Evolutionary conservation across 2,797 vertebrate species (phyloP), one percentile per base, ranked within the genome.

Genomic region (Lacerta agilis): DNA sequence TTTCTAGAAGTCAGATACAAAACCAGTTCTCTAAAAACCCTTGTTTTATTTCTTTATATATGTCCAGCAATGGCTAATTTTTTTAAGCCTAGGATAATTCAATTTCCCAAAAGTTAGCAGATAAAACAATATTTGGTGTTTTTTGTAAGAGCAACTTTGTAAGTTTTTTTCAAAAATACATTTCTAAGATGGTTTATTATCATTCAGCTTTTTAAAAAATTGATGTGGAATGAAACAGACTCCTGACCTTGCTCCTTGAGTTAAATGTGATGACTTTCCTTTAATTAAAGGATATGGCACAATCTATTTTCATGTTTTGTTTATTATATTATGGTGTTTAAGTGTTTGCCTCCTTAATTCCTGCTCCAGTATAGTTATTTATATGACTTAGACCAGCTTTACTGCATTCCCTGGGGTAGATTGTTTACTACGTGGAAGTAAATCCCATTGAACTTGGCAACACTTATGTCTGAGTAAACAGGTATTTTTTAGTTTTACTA

Each of bases 401-500:
- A 91, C 92, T 95, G 90, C 89, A 91, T 95, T 96, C 95, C 91
- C 94, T 83, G 86, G 95, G 94, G 96, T 94, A 38, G 27, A 82
- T 43, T 20, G 27, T 20, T 15, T 17, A 25, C 64, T 77, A 77
- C 73, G 33, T 33, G 38, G 10, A 43, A 13, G 33, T 79, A 38
- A 79, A 38, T 38, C 8, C 49, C 11, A 33, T 2, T 43, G 75
- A 43, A n/a, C 20, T 64, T 64, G 61, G n/a, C 33, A 4, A 20
- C 33, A 80, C 4, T 61, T 64, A 33, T 23, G 49, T 69, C 36
- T 77, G 27, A 15, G 61, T 67, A 67, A 10, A 36, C n/a, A 49
- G n/a, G 45, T 13, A 64, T n/a, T 73, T n/a, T 95, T 94, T 96
- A 96, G 95, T 97, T 97, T 96, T 94, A 94, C 93, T 94, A 96